Base-by-base conservation (phyloP, 2,888 invertebrate species). In the Halictus ligatus region DNA sequence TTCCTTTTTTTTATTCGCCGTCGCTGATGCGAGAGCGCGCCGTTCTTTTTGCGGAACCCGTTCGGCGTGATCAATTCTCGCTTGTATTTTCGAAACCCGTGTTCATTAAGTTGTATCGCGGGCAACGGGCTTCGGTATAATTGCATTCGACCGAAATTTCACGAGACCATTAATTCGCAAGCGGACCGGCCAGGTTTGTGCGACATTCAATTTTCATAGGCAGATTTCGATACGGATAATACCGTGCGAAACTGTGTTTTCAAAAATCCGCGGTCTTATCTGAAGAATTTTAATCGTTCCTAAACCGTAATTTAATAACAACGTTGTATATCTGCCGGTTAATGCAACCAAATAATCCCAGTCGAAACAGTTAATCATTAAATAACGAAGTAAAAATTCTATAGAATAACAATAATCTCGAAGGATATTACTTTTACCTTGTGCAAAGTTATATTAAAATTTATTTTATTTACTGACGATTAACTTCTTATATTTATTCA, bases 81-180 rank as follows among this genome's bases (percentile, higher is more conserved):
- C 35, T 69, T 21, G 67, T 4, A 69, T 69, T 69, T 69, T 69
- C 35, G 35, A 35, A 40, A 69, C 18, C 4, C 21, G 21, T 8
- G 67, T 21, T 69, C 35, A 40, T 69, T 69, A 69, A 69, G 67
- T 69, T 69, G 40, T 40, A 21, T 21, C 35, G 67, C 67, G 35
- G 18, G 64, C 64, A 7, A 29, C 29, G 25, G 29, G 25, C 15
- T 29, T 15, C 15, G 35, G 35, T 69, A 21, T 69, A 69, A 40
- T 69, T 35, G 35, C 15, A 40, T 69, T 69, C 67, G 21, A 40
- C 4, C 18, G 21, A 35, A 64, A 64, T 64, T 64, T 64, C 64
- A 64, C 64, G 67, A 18, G 35, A 69, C 15, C 29, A 64, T 29
- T 64, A 29, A 29, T 29, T 29, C 64, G 64, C 29, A 64, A 64